Evolutionary conservation across 2,888 invertebrate species (phyloP), one percentile per base, ranked within the genome.

Genomic region (Aspidapion aeneum): DNA sequence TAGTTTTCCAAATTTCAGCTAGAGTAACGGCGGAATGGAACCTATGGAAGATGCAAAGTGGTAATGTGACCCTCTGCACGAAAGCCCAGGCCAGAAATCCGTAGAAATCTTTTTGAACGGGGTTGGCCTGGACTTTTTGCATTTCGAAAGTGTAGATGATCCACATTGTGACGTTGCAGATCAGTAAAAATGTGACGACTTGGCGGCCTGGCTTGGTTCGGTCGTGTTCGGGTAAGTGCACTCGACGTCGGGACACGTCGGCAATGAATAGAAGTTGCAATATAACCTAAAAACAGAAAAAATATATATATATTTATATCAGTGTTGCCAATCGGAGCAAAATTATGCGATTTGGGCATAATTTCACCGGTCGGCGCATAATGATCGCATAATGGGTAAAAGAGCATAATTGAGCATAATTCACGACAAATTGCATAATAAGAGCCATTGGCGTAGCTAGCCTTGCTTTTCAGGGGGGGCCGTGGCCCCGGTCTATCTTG

Each of bases 151-250:
- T 96, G 81, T 95, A 94, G 75, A 96, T 93, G 69, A 95, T 90
- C 91, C 96, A 97, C 91, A 97, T 93, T 73, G 96, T 95, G 72
- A 97, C 90, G 81, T 97, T 97, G 82, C 94, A 94, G 77, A 97
- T 95, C 66, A 97, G 86, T 66, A 97, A 84, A 84, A 97, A 96
- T 66, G 96, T 97, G 68, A 98, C 95, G 65, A 96, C 91, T 79
- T 97, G 96, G 64, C 97, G 89, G 1, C 96, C 97, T 0, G 96
- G 96, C 82, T 97, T 97, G 79, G 92, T 93, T 72, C 93, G 89
- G 78, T 95, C 95, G 77, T 96, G 96, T 77, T 95, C 94, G 0
- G 94, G 93, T 62, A 94, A 84, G 77, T 93, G 93, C 18, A 96
- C 94, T 58, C 96, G 90, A 70, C 96, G 91, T 54, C 96, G 90